Evolutionary conservation across 2,113 vertebrate genomes (phyloP), one percentile per base, ranked within the genome.

Genomic region (Sigmodon hispidus): DNA sequence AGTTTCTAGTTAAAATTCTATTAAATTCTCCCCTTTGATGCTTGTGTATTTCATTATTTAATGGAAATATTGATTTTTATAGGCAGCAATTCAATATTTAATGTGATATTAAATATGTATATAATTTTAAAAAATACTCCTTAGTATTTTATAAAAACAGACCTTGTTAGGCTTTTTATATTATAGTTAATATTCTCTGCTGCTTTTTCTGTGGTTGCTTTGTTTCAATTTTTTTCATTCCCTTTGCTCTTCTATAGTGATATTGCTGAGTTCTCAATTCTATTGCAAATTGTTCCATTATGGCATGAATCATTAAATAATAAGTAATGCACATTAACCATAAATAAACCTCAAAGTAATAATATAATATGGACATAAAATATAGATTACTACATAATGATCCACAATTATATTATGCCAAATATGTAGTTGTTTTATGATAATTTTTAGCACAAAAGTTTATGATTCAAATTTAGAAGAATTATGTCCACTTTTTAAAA

Each of bases 1-100:
- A 34, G 55, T 57, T 92, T 85, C n/a, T 79, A 59, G 17, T 72
- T 94, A 85, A 89, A 81, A 91, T 70, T 96, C 61, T 72, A 81
- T 91, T 91, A 57, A 61, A 79, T 85, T 55, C 7, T 89, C 36
- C 69, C 61, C 75, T 40, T 70, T 89, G 31, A 92, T 72, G 61
- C 9, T 55, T 50, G 61, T 50, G 17, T 15, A 55, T 70, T 91
- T 91, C 13, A 77, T 77, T 93, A 81, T 83, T 92, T 94, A 88
- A 70, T 69, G 43, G 31, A 89, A 94, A 72, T 21, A 89, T 43
- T 89, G 11, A 89, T 89, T 89, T 77, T 94, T 77, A 48, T 65
- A 63, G 69, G 34, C 55, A 86, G 13, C 13, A 92, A 67, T 6
- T 96, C 31, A 94, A 65, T 92, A 45, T 94, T 92, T 80, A 92